phyloP scores from a whole-genome alignment of 1,140 invertebrate genomes.

The Panonychus citri region DNA sequence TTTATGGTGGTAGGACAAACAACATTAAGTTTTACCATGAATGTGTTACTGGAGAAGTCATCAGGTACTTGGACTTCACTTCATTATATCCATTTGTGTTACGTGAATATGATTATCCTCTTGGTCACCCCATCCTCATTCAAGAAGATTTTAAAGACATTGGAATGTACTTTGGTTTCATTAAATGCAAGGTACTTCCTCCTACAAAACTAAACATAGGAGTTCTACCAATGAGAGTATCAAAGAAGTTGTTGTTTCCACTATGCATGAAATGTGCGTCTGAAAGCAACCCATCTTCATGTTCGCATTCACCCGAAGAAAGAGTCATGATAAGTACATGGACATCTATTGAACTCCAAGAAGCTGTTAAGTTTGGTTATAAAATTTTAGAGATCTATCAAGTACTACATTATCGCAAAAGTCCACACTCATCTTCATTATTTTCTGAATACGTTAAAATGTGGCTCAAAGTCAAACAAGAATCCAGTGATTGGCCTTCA shows the following conservation, averaged over 20 bases:
- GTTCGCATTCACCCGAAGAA: neutral
- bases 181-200: constrained; percentile 4
- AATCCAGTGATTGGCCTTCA: constrained; percentile 11
- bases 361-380: constrained; percentile 3
- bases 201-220: neutral
- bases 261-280: constrained; percentile 14
- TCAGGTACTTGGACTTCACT: constrained; percentile 6
- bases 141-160: constrained; percentile 1
- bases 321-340: neutral
- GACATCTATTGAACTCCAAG: constrained; percentile 1
- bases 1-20: constrained; percentile 10
- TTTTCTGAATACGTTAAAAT: constrained; percentile 14
- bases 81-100: constrained; percentile 5
- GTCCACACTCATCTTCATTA: neutral
- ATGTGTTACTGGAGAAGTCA: neutral
- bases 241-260: constrained; percentile 13
- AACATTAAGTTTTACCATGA: constrained; percentile 1
- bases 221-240: neutral
- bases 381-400: constrained; percentile 11
- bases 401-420: constrained; percentile 13
- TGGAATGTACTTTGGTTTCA: constrained; percentile 5
- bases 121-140: constrained; percentile 5
- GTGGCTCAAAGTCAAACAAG: constrained; percentile 16
- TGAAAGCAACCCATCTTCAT: neutral
- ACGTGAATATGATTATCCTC: neutral